Base-by-base conservation (phyloP, 1,140 invertebrate species). In the Hermatobates lingyangjiaoensis region DNA sequence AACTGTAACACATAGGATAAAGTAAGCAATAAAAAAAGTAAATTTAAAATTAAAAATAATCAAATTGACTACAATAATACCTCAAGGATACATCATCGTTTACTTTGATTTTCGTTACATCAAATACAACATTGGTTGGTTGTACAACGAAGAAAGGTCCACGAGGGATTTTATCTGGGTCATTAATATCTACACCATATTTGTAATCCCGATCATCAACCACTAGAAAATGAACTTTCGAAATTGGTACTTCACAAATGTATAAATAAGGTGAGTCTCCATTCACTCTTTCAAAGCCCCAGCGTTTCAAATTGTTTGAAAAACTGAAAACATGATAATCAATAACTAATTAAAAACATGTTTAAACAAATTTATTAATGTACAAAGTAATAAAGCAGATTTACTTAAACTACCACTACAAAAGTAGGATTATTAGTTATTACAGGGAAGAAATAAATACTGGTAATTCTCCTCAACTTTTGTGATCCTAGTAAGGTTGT, bases 71-170 rank as follows among this genome's bases (percentile, higher is more conserved):
- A 28, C 2, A 27, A 27, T 27, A 3, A 59, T 68, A 78, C 58
- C 77, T 81, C 1, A 91, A 63, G 1, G 78, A 72, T 2, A 88
- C 74, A 68, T 87, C 76, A 61, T 88, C 81, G 38, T 74, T 75
- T 45, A 79, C 60, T 45, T 69, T 74, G 54, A 72, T 70, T 62
- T 79, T 80, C n/a, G 80, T 76, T 5, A 80, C 70, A 70, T 93
- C 88, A 69, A 85, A 93, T 38, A 87, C 83, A 23, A 75, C 81
- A 61, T 82, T 74, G 23, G 73, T 68, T 1, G 91, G 90, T 63
- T 95, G 83, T 58, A 78, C 79, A 24, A 86, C 81, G 62, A 95
- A 92, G 63, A 77, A 84, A 14, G 91, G 91, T 1, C 88, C 90
- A 58, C 79, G 69, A 0, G 87, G 87, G 56, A 94, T 78, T 61